Evolutionary conservation across 2,113 vertebrate species (phyloP).

Genomic region (Dermatemys mawii): DNA sequence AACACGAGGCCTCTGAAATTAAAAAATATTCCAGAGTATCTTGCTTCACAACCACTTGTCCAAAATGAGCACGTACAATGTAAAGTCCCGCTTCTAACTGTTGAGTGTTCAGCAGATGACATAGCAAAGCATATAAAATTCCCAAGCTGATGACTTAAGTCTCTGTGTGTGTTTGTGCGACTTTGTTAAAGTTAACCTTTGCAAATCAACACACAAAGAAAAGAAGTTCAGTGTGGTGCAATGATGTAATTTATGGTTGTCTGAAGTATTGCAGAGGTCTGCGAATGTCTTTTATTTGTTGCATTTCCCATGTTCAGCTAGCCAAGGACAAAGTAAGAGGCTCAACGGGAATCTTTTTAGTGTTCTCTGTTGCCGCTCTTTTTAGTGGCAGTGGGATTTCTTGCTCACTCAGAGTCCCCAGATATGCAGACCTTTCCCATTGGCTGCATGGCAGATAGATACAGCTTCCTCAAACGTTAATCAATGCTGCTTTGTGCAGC

Average conservation of each 20-base stretch:
- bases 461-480: background rate
- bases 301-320: background rate
- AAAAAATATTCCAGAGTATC: background rate
- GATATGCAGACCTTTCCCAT: background rate
- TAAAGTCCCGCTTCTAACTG: background rate
- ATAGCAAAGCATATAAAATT: background rate
- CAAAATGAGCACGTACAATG: background rate
- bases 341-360: background rate
- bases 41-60: background rate
- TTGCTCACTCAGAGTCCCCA: background rate
- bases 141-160: background rate
- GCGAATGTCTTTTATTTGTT: background rate
- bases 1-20: background rate
- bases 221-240: background rate
- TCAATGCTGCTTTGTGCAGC: background rate
- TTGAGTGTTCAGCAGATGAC: background rate
- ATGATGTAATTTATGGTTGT: background rate
- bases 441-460: background rate
- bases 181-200: background rate
- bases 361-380: background rate
- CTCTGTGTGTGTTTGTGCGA: background rate
- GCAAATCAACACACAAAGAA: background rate
- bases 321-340: background rate
- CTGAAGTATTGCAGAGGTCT: background rate
- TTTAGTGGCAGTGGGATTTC: background rate